Evolutionary conservation across 2,888 invertebrate species (phyloP).

Genomic region (Limnephilus auricula): DNA sequence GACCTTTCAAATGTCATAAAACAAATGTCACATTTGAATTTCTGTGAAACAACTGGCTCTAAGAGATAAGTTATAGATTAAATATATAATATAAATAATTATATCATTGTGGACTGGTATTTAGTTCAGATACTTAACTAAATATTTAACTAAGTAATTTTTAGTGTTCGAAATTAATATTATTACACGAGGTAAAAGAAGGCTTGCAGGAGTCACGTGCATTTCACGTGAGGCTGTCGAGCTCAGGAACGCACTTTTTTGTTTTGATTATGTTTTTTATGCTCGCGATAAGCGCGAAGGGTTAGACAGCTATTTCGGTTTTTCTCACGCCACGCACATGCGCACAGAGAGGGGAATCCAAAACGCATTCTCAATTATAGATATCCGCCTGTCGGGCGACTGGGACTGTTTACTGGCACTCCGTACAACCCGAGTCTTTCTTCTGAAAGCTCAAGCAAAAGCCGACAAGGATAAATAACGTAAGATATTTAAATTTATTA

Average conservation of each 20-base stretch:
- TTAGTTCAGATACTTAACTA: no score
- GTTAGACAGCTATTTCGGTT: slow-evolving; percentile 54
- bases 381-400: slow-evolving; percentile 57
- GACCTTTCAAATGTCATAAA: no score
- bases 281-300: slow-evolving; percentile 42
- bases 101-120: no score
- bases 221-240: slow-evolving; percentile 17
- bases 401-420: neutral
- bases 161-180: neutral
- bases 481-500: neutral
- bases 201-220: neutral
- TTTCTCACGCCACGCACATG: slow-evolving; percentile 55
- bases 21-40: no score
- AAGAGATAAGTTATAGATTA: no score
- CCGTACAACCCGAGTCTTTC: neutral
- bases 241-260: slow-evolving; percentile 16
- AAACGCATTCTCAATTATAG: slow-evolving; percentile 63
- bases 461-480: neutral
- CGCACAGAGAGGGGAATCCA: slow-evolving; percentile 45
- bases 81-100: no score
- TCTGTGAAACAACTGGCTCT: no score
- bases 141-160: no score
- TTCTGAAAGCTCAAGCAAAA: neutral
- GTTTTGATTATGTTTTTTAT: slow-evolving; percentile 54
- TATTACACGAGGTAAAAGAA: neutral